Conservation (phyloP, 2,888 invertebrate species). For the Tiliacea aurago region DNA sequence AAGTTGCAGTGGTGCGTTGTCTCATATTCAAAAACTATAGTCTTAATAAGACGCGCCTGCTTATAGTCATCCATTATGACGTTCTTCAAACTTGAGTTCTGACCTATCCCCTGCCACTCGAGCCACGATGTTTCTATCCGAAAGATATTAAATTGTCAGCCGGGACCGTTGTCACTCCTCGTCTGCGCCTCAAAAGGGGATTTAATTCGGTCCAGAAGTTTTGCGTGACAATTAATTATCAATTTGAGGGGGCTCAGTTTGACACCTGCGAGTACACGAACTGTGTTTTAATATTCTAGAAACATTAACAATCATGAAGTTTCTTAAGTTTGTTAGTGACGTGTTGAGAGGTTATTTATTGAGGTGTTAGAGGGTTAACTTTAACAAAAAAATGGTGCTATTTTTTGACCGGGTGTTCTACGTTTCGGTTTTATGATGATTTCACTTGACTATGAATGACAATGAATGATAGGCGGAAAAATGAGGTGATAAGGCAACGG, state of each 20-base stretch:
- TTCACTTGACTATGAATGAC: too few species aligned
- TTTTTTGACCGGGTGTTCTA: not conserved
- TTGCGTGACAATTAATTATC: conserved; percentile 89
- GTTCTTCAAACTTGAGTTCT: conserved; percentile 61
- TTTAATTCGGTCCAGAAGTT: conserved; percentile 88
- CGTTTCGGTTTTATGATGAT: not conserved
- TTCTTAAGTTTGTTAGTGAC: conserved; percentile 44
- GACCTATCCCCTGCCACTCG: conserved; percentile 60
- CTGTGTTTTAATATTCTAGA: conserved; percentile 62
- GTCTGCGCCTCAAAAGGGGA: conserved; percentile 83
- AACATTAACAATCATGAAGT: conserved; percentile 63
- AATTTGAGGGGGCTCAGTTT: conserved; percentile 83
- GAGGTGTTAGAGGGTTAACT: not conserved
- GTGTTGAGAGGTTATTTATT: conserved; percentile 7
- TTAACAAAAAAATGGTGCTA: not conserved
- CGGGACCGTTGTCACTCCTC: conserved; percentile 82
- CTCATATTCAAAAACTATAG: too few species aligned
- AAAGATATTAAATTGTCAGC: conserved; percentile 89
- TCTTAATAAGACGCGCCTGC: conserved; percentile 9
- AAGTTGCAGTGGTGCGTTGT: too few species aligned
- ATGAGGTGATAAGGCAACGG: too few species aligned
- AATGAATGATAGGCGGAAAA: too few species aligned
- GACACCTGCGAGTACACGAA: conserved; percentile 80
- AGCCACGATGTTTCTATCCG: conserved; percentile 80
- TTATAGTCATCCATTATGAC: conserved; percentile 46